Conservation (phyloP, 2,797 vertebrate species). For the Meda fulgida region DNA sequence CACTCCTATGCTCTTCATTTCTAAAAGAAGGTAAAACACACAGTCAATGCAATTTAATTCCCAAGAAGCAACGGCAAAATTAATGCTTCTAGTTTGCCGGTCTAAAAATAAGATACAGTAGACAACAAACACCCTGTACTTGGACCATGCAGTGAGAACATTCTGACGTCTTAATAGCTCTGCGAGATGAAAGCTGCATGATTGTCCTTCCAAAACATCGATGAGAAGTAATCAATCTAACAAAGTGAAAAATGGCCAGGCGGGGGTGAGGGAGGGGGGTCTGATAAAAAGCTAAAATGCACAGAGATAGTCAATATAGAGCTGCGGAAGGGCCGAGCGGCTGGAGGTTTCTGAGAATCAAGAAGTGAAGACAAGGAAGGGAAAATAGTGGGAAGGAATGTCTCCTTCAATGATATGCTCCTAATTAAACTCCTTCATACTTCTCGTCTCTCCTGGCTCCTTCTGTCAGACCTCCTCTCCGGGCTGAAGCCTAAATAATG, state of each 20-base stretch:
- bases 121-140: slow-evolving; percentile 54
- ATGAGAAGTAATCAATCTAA: slow-evolving; percentile 62
- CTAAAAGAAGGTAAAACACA: slow-evolving; percentile 34
- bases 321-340: background rate
- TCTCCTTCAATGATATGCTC: slow-evolving; percentile 81
- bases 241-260: slow-evolving; percentile 55
- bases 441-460: slow-evolving; percentile 79
- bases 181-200: slow-evolving; percentile 58
- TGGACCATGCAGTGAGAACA: slow-evolving; percentile 48
- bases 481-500: slow-evolving; percentile 35
- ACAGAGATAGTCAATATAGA: slow-evolving; percentile 6
- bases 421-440: slow-evolving; percentile 84
- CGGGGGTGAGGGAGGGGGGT: background rate
- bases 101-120: slow-evolving; percentile 62
- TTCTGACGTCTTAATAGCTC: slow-evolving; percentile 62
- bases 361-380: slow-evolving; percentile 24
- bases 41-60: slow-evolving; percentile 62
- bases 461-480: slow-evolving; percentile 70
- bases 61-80: slow-evolving; percentile 58
- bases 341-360: slow-evolving; percentile 25
- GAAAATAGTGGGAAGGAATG: slow-evolving; percentile 47
- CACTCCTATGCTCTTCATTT: slow-evolving; percentile 15
- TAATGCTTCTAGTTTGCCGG: slow-evolving; percentile 57
- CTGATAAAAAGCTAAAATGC: slow-evolving; percentile 18
- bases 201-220: slow-evolving; percentile 57